Evolutionary conservation across 2,113 vertebrate genomes (phyloP).

Genomic region (Nycticebus coucang): DNA sequence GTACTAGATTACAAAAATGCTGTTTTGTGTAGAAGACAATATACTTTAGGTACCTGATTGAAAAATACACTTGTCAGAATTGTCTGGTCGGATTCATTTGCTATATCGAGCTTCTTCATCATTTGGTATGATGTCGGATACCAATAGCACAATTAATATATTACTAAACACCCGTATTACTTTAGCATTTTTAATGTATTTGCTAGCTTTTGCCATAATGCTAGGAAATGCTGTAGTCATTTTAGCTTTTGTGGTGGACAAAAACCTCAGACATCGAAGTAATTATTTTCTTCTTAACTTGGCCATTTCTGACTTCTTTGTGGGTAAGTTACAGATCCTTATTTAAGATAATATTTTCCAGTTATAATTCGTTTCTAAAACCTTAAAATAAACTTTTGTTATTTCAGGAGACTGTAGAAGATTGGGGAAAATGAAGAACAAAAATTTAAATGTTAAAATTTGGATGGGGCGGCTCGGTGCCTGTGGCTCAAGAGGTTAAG

Average conservation of each 20-base stretch:
- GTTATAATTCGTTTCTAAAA: constrained; percentile 48
- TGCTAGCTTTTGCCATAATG: constrained; percentile 88
- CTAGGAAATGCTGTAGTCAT: constrained; percentile 92
- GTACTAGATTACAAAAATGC: not conserved
- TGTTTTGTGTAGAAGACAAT: not conserved
- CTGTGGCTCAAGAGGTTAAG: too few species aligned
- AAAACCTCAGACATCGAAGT: constrained; percentile 91
- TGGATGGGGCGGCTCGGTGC: not conserved
- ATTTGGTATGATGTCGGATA: not conserved
- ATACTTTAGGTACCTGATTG: not conserved
- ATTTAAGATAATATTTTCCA: constrained; percentile 15
- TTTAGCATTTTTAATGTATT: constrained; percentile 88
- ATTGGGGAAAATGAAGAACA: not conserved
- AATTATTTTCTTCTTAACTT: constrained; percentile 94
- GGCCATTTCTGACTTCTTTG: constrained; percentile 94
- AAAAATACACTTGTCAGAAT: not conserved
- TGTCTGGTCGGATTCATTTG: not conserved
- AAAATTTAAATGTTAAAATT: not conserved
- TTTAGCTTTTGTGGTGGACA: constrained; percentile 91
- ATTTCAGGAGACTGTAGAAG: constrained; percentile 35
- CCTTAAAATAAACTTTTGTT: constrained; percentile 34
- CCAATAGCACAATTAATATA: constrained; percentile 52
- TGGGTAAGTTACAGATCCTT: constrained; percentile 88
- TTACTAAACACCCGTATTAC: constrained; percentile 78
- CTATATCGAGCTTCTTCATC: not conserved